Evolutionary conservation across 2,888 invertebrate species (phyloP).

Genomic region (Nomada ferruginata): DNA sequence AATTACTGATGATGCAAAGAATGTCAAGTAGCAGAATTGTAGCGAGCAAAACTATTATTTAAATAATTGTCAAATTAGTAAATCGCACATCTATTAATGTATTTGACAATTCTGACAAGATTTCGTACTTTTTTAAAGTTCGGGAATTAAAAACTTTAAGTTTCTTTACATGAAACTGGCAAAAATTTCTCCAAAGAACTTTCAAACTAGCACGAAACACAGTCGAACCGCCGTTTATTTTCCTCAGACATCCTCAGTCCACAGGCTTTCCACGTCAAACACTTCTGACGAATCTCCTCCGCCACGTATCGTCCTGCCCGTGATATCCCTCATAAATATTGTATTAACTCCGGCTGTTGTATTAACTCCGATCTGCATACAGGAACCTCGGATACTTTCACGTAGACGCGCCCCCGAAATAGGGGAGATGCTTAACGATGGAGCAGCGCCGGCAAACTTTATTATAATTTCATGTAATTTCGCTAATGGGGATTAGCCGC

Average conservation of each 20-base stretch:
- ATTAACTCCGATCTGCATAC: slow-evolving; percentile 50
- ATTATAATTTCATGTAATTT: slow-evolving; percentile 76
- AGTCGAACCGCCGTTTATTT: neutral
- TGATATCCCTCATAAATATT: slow-evolving; percentile 43
- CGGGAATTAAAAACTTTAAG: too few relatives aligned
- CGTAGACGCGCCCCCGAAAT: slow-evolving; percentile 29
- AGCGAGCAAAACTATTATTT: too few relatives aligned
- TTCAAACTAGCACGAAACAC: neutral
- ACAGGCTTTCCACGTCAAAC: neutral
- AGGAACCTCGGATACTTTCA: slow-evolving; percentile 16
- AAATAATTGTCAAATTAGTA: too few relatives aligned
- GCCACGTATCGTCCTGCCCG: neutral
- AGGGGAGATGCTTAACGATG: slow-evolving; percentile 39
- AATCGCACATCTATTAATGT: too few relatives aligned
- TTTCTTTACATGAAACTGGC: too few relatives aligned
- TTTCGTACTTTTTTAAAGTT: too few relatives aligned
- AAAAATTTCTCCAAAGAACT: neutral
- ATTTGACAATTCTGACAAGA: too few relatives aligned
- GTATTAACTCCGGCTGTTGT: slow-evolving; percentile 16
- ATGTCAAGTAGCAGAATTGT: too few relatives aligned
- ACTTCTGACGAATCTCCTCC: slow-evolving; percentile 19
- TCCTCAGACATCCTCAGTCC: neutral
- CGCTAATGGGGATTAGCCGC: slow-evolving; percentile 77
- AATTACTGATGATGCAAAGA: too few relatives aligned
- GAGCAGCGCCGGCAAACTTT: slow-evolving; percentile 41